Base-by-base conservation (phyloP, 2,888 invertebrate species). In the Drosophila putrida region DNA sequence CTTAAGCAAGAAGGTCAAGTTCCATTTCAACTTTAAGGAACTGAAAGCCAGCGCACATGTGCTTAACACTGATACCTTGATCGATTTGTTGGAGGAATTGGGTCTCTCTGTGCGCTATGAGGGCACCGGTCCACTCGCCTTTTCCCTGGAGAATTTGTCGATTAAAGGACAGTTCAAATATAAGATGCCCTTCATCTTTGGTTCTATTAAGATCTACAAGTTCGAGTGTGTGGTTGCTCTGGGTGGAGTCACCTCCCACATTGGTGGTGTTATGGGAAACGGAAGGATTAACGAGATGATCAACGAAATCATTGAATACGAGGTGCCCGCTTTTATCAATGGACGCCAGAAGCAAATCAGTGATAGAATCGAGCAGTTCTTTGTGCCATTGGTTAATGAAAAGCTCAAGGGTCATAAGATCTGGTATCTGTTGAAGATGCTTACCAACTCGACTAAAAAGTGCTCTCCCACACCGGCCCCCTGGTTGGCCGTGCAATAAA, bases 151-250 rank as follows among this genome's bases (percentile, higher is more conserved):
- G 13, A 75, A 91, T 72, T 81, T 92, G 0, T 82, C 78, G 4
- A 61, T 92, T 10, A 49, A 85, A 51, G 92, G 92, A 4, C 71
- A 83, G 38, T 91, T 92, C 75, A 91, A 91, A 55, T 92, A 91
- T 62, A 91, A 87, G 74, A 84, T 90, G 82, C 91, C 91, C 41
- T 62, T 88, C 43, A 51, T 91, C 6, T 89, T 83, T 27, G 91
- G 91, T 27, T 90, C 90, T 33, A 84, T 90, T 31, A 89, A 88
- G 76, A 91, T 91, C 57, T 91, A 86, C 57, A 91, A 91, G 1
- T 91, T 91, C 54, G 49, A 89, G 11, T 65, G 79, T 33, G 62
- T 68, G 5, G 78, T 92, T 0, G 55, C 60, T 0, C 58, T 92
- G 51, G 91, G 90, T 0, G 78, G 88, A 28, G 86, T 88, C 5